These are phyloP conservation scores for Drosophila falleni DNA, from an alignment of 2,888 invertebrate genomes.

Conservation along the genomic window DNA sequence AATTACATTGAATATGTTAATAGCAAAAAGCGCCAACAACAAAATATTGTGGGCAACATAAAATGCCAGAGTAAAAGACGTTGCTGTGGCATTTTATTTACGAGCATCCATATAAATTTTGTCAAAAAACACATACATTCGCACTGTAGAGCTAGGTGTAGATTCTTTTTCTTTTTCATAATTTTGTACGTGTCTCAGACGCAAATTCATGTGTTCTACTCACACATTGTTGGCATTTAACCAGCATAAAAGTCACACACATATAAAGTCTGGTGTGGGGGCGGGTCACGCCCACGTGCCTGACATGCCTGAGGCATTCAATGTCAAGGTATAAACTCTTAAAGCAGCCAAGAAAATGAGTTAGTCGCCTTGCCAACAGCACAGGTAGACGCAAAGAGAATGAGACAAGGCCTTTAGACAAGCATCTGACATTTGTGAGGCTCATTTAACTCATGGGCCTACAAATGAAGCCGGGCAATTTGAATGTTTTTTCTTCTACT, in stretches of 20 bases:
- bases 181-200: constrained; percentile 63
- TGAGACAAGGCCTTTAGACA: constrained; percentile 14
- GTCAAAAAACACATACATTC: constrained; percentile 6
- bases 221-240: constrained; percentile 69
- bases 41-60: constrained; percentile 61
- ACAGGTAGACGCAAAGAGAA: constrained; percentile 9
- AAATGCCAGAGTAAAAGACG: constrained; percentile 29
- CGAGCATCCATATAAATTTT: constrained; percentile 40
- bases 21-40: constrained; percentile 49
- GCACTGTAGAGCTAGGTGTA: constrained; percentile 18
- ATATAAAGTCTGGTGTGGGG: constrained; percentile 6
- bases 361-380: constrained; percentile 43
- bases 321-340: constrained; percentile 72
- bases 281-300: constrained; percentile 29
- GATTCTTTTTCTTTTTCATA: constrained; percentile 44
- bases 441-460: constrained; percentile 67
- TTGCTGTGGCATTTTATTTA: constrained; percentile 45
- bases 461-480: constrained; percentile 40
- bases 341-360: constrained; percentile 50
- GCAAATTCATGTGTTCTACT: constrained; percentile 60
- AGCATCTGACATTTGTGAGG: constrained; percentile 73
- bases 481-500: constrained; percentile 32
- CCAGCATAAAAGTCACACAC: constrained; percentile 60
- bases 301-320: constrained; percentile 58
- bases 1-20: constrained; percentile 77